phyloP scores from a whole-genome alignment of 2,888 invertebrate species.

The Reticulitermes lucifugus region DNA sequence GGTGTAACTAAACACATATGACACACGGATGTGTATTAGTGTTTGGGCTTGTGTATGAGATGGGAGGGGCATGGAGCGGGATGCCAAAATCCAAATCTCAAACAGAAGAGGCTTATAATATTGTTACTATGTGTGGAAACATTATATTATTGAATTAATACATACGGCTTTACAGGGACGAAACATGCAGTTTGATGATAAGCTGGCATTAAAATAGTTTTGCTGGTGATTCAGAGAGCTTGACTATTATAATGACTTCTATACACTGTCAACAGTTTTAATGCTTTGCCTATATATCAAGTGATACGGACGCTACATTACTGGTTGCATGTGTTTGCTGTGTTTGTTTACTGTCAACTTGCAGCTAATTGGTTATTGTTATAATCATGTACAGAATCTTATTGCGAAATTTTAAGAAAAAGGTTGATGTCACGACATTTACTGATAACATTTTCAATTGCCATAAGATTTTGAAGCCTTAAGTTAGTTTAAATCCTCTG shows the following conservation, averaged over 20 bases:
- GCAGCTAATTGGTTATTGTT: neutral
- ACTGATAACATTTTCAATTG: neutral
- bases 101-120: conserved; percentile 37
- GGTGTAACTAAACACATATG: conserved; percentile 29
- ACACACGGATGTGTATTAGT: conserved; percentile 38
- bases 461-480: too few species aligned
- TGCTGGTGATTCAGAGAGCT: conserved; percentile 27
- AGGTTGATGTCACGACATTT: neutral
- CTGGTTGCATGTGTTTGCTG: neutral
- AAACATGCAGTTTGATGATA: conserved; percentile 24
- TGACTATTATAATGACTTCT: conserved; percentile 18
- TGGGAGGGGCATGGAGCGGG: conserved; percentile 13
- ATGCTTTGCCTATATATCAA: conserved; percentile 1
- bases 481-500: too few species aligned
- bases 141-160: conserved; percentile 40
- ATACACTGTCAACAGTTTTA: conserved; percentile 40
- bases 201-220: conserved; percentile 40
- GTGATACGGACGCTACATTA: neutral
- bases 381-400: neutral
- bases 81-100: conserved; percentile 35
- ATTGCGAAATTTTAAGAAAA: neutral
- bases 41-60: conserved; percentile 30
- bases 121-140: conserved; percentile 36
- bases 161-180: neutral
- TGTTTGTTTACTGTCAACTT: neutral